Conservation (phyloP, 2,888 invertebrate genomes). For the Gerris lacustris region DNA sequence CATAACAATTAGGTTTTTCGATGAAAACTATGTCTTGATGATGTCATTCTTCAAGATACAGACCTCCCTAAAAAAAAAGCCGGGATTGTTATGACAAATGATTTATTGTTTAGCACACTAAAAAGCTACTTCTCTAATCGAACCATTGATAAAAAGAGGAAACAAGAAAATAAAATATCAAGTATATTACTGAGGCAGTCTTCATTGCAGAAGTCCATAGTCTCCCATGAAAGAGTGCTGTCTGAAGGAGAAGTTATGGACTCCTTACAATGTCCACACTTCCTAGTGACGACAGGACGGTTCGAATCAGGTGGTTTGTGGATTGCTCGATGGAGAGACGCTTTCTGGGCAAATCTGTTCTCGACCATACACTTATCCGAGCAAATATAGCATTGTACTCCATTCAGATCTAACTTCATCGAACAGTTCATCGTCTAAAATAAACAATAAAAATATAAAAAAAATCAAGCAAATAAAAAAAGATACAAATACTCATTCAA, state of each 20-base stretch:
- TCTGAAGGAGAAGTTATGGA: conserved; percentile 41
- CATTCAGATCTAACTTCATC: conserved; percentile 13
- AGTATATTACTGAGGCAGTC: conserved; percentile 52
- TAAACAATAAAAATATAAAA: background rate
- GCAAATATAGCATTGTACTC: conserved; percentile 16
- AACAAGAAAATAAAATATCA: too few relatives aligned
- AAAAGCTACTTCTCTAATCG: too few relatives aligned
- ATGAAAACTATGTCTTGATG: too few relatives aligned
- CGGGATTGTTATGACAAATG: too few relatives aligned
- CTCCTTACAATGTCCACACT: conserved; percentile 14
- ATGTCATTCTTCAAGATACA: too few relatives aligned
- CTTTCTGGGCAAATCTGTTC: conserved; percentile 12
- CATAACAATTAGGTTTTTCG: too few relatives aligned
- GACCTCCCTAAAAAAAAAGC: too few relatives aligned
- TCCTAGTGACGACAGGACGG: background rate
- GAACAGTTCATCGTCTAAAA: conserved; percentile 13
- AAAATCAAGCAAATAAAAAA: too few relatives aligned
- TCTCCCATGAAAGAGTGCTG: conserved; percentile 71
- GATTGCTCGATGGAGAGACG: conserved; percentile 9
- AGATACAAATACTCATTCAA: too few relatives aligned
- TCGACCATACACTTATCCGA: conserved; percentile 15
- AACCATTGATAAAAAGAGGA: too few relatives aligned
- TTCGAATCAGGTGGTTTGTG: background rate
- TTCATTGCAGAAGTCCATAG: conserved; percentile 87
- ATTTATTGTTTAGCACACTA: too few relatives aligned